Percentiles rank a stretch among this genome's conserved stretches.
phyloP scores from a whole-genome alignment of 2,797 vertebrate species.

The Rhinella marina region DNA sequence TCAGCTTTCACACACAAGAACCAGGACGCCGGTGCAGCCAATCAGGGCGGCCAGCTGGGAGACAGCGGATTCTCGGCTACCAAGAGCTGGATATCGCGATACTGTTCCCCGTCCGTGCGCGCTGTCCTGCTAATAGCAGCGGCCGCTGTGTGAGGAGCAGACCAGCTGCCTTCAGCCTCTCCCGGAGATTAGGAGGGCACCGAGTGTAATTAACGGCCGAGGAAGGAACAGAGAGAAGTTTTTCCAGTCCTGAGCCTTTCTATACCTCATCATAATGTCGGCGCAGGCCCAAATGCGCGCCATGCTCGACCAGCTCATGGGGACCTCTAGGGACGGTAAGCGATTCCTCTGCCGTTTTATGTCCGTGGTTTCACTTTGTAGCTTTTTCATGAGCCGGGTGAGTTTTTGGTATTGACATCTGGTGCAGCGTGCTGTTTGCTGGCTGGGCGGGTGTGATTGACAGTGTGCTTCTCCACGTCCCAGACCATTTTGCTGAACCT shows the following conservation, averaged over 20 bases:
- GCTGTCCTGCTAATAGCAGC: background rate
- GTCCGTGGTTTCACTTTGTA: background rate
- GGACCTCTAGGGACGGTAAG: slow-evolving; percentile 96
- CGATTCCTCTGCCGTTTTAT: background rate
- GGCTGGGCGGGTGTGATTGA: slow-evolving; percentile 16
- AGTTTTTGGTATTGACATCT: background rate
- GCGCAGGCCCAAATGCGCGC: slow-evolving; percentile 98
- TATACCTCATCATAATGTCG: slow-evolving; percentile 82
- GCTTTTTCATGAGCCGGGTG: background rate
- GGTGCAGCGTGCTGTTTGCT: background rate
- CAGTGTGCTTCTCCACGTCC: slow-evolving; percentile 8
- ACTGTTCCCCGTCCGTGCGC: slow-evolving; percentile 53
- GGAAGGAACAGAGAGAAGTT: slow-evolving; percentile 40
- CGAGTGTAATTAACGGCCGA: slow-evolving; percentile 18
- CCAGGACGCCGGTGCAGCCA: background rate
- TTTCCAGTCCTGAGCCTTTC: slow-evolving; percentile 50
- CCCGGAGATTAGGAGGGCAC: slow-evolving; percentile 29
- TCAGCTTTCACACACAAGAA: background rate
- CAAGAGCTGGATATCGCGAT: slow-evolving; percentile 62
- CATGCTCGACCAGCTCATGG: slow-evolving; percentile 99
- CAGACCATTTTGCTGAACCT: background rate
- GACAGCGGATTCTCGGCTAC: background rate
- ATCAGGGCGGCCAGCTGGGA: background rate
- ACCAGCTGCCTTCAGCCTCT: slow-evolving; percentile 25
- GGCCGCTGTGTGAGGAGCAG: slow-evolving; percentile 53